Percentiles rank a stretch among this genome's conserved stretches.
phyloP scores from a whole-genome alignment of 1,140 invertebrate genomes.

The Zaprionus vittiger region DNA sequence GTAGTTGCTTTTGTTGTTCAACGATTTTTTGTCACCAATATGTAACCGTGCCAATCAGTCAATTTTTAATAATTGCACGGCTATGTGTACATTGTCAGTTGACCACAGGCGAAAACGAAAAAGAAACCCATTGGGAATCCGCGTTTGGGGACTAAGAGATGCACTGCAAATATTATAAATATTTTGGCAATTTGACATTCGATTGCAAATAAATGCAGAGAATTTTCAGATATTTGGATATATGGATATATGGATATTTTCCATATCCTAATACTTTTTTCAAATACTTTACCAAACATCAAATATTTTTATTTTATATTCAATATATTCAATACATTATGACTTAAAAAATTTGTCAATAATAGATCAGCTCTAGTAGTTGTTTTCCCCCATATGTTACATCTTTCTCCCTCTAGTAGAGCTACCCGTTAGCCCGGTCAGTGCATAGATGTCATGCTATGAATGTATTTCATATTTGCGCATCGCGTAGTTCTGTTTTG shows the following conservation, averaged over 20 bases:
- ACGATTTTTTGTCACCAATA: constrained; percentile 23
- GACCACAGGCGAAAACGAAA: constrained; percentile 42
- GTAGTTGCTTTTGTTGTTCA: constrained; percentile 37
- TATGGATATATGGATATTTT: no score
- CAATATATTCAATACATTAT: no score
- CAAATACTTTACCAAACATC: background rate
- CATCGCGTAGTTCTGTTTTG: constrained; percentile 71
- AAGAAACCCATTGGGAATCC: background rate
- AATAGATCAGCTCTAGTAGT: background rate
- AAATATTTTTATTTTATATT: no score
- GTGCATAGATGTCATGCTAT: constrained; percentile 46
- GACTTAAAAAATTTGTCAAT: no score
- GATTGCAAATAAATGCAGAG: background rate
- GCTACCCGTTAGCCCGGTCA: constrained; percentile 15
- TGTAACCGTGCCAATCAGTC: constrained; percentile 49
- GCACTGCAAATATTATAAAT: constrained; percentile 6
- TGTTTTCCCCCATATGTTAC: background rate
- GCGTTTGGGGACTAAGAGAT: background rate
- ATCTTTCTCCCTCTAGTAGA: background rate
- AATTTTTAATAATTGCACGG: constrained; percentile 58
- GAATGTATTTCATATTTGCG: constrained; percentile 71
- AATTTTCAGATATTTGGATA: no score
- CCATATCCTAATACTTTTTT: background rate
- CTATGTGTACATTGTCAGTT: constrained; percentile 51
- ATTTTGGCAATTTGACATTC: background rate